Conservation (phyloP, 2,113 vertebrate species). For the Ammodytes marinus region DNA sequence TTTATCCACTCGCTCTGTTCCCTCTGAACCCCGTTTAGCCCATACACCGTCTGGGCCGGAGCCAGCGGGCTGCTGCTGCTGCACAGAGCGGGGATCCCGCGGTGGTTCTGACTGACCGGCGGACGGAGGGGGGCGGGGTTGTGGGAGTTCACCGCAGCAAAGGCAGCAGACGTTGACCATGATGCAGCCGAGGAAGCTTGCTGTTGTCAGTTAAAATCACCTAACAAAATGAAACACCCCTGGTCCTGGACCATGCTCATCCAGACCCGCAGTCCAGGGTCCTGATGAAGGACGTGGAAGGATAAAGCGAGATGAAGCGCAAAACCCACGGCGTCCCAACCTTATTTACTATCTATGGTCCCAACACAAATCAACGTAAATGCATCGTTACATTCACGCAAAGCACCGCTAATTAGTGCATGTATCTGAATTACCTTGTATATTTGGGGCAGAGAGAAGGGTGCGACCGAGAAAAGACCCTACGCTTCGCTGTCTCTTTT, state of each 20-base stretch:
- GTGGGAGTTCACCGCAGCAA: slow-evolving; percentile 84
- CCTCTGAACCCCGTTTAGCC: slow-evolving; percentile 31
- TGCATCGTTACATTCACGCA: no score
- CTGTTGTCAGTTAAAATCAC: not conserved
- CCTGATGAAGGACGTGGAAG: not conserved
- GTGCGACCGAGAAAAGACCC: no score
- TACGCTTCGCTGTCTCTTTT: accelerated
- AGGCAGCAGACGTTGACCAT: slow-evolving; percentile 82
- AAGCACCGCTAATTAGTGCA: not conserved
- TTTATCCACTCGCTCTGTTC: slow-evolving; percentile 39
- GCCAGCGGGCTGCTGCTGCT: slow-evolving; percentile 74
- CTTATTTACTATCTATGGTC: no score
- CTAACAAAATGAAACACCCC: not conserved
- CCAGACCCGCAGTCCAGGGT: not conserved
- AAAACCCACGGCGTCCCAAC: not conserved
- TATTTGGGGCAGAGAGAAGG: not conserved
- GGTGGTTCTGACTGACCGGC: slow-evolving; percentile 66
- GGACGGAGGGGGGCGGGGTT: slow-evolving; percentile 80
- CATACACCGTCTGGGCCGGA: slow-evolving; percentile 62
- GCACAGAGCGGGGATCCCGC: slow-evolving; percentile 76
- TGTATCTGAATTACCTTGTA: not conserved
- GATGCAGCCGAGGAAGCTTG: slow-evolving; percentile 48
- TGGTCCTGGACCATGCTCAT: not conserved
- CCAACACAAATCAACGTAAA: not conserved
- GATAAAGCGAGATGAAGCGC: not conserved